phyloP scores from a whole-genome alignment of 1,140 invertebrate species.

The Oedothorax gibbosus region DNA sequence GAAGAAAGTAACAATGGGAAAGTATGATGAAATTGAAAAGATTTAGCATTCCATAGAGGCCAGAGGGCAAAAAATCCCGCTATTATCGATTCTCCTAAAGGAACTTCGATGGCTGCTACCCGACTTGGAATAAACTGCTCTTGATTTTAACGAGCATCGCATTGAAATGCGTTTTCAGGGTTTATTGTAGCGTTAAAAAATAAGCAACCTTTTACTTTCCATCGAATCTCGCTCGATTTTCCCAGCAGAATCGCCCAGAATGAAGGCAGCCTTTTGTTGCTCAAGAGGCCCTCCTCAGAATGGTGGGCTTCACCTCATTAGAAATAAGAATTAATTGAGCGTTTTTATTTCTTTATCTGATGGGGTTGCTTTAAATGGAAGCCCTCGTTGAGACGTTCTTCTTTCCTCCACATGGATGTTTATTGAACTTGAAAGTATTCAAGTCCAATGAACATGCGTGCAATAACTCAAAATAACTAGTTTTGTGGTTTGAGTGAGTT shows the following conservation, averaged over 20 bases:
- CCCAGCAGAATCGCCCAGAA: too few relatives aligned
- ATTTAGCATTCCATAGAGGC: too few relatives aligned
- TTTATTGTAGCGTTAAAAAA: slow-evolving; percentile 60
- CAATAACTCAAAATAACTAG: too few relatives aligned
- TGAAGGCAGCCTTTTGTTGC: slow-evolving; percentile 36
- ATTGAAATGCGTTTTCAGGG: slow-evolving; percentile 51
- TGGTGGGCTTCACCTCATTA: slow-evolving; percentile 50
- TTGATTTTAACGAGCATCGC: slow-evolving; percentile 58
- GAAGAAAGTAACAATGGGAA: too few relatives aligned
- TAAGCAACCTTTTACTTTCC: slow-evolving; percentile 59
- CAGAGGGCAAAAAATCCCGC: too few relatives aligned
- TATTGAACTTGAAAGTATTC: slow-evolving; percentile 47
- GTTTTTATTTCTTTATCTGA: slow-evolving; percentile 54
- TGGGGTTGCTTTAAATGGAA: slow-evolving; percentile 35
- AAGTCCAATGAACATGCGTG: slow-evolving; percentile 5
- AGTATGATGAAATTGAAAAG: too few relatives aligned
- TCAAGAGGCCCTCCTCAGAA: slow-evolving; percentile 45
- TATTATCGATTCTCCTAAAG: too few relatives aligned
- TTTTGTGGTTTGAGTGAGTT: neutral
- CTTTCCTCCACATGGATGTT: slow-evolving; percentile 24
- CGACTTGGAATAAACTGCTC: slow-evolving; percentile 50
- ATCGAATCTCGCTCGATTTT: slow-evolving; percentile 36
- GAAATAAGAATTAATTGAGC: slow-evolving; percentile 58
- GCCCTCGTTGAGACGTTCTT: slow-evolving; percentile 40
- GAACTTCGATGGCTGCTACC: slow-evolving; percentile 10